Conservation (phyloP, 1,140 invertebrate genomes). For the Lineus longissimus region DNA sequence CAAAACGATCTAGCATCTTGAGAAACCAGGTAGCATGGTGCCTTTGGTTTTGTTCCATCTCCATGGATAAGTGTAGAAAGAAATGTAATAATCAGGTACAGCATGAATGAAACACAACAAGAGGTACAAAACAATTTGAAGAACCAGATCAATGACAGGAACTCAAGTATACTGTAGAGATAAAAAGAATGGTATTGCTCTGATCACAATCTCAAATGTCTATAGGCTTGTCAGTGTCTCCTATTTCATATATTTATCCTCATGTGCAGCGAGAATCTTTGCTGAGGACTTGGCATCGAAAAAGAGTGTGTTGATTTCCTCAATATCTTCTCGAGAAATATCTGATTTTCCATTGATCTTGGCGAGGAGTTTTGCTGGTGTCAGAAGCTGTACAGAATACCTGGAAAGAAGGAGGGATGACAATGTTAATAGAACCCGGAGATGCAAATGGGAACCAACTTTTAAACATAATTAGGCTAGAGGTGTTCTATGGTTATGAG, state of each 20-base stretch:
- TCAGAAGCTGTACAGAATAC: slow-evolving; percentile 92
- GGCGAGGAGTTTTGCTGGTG: slow-evolving; percentile 81
- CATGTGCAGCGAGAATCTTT: slow-evolving; percentile 81
- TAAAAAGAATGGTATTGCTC: too few species aligned
- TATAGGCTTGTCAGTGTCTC: too few species aligned
- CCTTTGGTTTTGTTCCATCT: too few species aligned
- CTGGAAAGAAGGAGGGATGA: slow-evolving; percentile 47
- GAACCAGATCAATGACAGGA: too few species aligned
- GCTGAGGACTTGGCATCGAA: slow-evolving; percentile 95
- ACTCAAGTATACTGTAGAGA: too few species aligned
- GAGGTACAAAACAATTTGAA: too few species aligned
- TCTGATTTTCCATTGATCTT: slow-evolving; percentile 82
- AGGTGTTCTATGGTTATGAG: not conserved
- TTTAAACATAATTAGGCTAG: not conserved
- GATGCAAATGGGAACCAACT: not conserved
- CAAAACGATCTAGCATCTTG: too few species aligned
- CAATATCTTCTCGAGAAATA: slow-evolving; percentile 67
- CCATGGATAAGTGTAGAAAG: too few species aligned
- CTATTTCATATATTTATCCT: slow-evolving; percentile 84
- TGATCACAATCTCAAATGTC: too few species aligned
- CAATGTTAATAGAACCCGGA: not conserved
- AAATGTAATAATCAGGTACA: too few species aligned
- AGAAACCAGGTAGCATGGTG: too few species aligned
- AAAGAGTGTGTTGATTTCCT: slow-evolving; percentile 81
- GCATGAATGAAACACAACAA: too few species aligned